Evolutionary conservation across 2,888 invertebrate species (phyloP), one percentile per base, ranked within the genome.

Genomic region (Ernsta delagoae): DNA sequence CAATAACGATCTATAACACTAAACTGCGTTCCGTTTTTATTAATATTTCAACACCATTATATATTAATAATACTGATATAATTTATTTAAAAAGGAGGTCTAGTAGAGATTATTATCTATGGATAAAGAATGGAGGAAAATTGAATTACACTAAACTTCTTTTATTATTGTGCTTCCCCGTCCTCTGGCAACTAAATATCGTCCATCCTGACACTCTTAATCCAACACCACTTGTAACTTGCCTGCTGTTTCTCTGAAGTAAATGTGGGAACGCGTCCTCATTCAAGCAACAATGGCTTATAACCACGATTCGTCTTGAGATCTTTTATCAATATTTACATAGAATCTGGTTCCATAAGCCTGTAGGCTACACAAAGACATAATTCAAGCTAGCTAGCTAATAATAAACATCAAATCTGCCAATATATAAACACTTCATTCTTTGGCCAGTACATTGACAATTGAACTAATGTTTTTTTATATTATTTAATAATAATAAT

Each of bases 151-250:
- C 74, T 81, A 77, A 81, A 80, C 80, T 79, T 12, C 16, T 68
- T 68, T 43, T 65, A 82, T 78, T 78, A 80, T 80, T 39, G 57
- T 89, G 91, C 91, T 92, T 92, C 92, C 92, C 88, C 91, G 91
- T 91, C 90, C 81, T 78, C 86, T 81, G 83, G 50, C 50, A 50
- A 50, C 50, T 50, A 16, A 50, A 50, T 16, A 89, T 87, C 86
- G 92, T 92, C 91, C 86, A 83, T 90, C 77, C 84, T 83, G 77
- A 81, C 92, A 91, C 86, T 85, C 87, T 70, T 80, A 84, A 88
- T 89, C 88, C 78, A 87, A 86, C 89, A 82, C 84, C 85, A 88
- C 83, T 83, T 75, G 65, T 67, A 56, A 63, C 68, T 74, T 83
- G 79, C 77, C 76, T 82, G 77, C 75, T 77, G 71, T 74, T 74